Evolutionary conservation across 2,888 invertebrate genomes (phyloP).

Genomic region (Noctuana brunneofusca): DNA sequence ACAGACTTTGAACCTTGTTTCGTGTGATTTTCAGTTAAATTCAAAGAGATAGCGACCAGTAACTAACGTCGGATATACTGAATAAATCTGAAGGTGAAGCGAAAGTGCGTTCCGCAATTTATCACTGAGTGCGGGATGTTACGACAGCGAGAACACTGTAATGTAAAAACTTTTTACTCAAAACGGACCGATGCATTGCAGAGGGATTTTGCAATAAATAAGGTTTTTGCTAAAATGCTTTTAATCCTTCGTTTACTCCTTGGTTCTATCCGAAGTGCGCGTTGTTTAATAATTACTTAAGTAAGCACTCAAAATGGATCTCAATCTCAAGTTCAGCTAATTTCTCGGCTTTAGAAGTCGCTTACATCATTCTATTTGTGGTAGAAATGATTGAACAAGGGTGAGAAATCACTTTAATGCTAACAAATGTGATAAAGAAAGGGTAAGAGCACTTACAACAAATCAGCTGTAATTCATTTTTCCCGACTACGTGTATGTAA

Average conservation of each 20-base stretch:
- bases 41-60: no score
- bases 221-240: conserved; percentile 10
- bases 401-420: conserved; percentile 35
- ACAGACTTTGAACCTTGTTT: no score
- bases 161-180: conserved; percentile 14
- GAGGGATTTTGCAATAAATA: conserved; percentile 5
- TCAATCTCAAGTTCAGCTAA: no score
- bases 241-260: background rate
- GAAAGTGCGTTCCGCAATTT: conserved; percentile 33
- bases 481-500: conserved; percentile 58
- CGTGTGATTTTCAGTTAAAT: no score
- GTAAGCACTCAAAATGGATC: no score
- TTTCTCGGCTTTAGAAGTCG: background rate
- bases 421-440: conserved; percentile 53
- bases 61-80: background rate
- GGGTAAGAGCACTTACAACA: conserved; percentile 54
- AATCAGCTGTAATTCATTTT: conserved; percentile 65
- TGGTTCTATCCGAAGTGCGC: no score
- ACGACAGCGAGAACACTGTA: conserved; percentile 1
- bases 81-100: conserved; percentile 18
- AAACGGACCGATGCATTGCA: conserved; percentile 8
- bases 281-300: no score
- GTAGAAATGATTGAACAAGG: background rate
- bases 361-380: background rate
- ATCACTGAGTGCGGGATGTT: conserved; percentile 5